phyloP scores from a whole-genome alignment of 2,888 invertebrate species.

The Eupithecia exiguata region DNA sequence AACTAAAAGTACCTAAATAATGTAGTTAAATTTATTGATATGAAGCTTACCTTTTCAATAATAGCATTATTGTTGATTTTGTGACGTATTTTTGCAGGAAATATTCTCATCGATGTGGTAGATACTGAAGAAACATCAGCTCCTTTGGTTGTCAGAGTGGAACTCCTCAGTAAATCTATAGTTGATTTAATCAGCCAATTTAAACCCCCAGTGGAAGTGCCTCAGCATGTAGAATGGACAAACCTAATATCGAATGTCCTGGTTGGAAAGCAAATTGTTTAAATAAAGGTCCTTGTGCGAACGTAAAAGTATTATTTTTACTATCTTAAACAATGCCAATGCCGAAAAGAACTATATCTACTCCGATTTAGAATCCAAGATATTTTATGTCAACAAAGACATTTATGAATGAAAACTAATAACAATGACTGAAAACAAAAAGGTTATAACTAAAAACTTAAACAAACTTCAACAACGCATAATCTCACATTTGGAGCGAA shows the following conservation, averaged over 20 bases:
- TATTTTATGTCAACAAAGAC: too few relatives aligned
- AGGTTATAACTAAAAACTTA: too few relatives aligned
- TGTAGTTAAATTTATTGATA: not conserved
- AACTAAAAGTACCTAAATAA: not conserved
- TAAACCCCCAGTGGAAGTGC: conserved; percentile 68
- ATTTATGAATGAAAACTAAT: too few relatives aligned
- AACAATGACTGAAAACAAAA: too few relatives aligned
- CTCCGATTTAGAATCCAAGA: too few relatives aligned
- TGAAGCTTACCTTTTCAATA: not conserved
- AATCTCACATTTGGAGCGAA: too few relatives aligned
- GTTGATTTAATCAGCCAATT: conserved; percentile 65
- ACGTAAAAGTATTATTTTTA: not conserved
- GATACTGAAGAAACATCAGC: conserved; percentile 50
- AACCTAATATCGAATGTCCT: conserved; percentile 72
- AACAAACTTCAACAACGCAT: too few relatives aligned
- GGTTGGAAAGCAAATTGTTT: conserved; percentile 74
- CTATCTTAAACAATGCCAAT: not conserved
- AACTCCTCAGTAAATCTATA: conserved; percentile 68
- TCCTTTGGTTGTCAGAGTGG: conserved; percentile 64
- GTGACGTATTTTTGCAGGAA: conserved; percentile 61
- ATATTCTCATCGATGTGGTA: conserved; percentile 66
- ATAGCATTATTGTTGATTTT: not conserved
- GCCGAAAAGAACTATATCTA: not conserved
- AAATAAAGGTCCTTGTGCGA: conserved; percentile 21
- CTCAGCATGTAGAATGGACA: conserved; percentile 71